Evolutionary conservation across 2,113 vertebrate genomes (phyloP).

Genomic region (Solea senegalensis): DNA sequence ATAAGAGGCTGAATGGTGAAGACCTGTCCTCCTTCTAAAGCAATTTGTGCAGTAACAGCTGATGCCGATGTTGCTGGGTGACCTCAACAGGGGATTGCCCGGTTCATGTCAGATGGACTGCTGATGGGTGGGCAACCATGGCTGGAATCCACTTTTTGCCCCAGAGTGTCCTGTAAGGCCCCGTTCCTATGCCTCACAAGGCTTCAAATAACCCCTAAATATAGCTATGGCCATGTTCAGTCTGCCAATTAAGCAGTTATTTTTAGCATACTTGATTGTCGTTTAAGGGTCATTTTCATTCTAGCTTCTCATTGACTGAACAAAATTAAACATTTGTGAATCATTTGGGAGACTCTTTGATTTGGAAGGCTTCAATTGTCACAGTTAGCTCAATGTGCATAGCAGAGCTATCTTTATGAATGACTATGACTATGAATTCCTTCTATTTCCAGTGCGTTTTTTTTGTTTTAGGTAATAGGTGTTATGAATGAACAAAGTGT

Average conservation of each 20-base stretch:
- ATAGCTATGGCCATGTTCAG: conserved; percentile 56
- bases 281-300: conserved; percentile 62
- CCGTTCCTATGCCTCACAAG: conserved; percentile 38
- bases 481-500: conserved; percentile 41
- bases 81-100: conserved; percentile 56
- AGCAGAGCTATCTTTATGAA: conserved; percentile 37
- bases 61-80: conserved; percentile 59
- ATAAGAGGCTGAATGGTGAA: conserved; percentile 28
- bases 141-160: conserved; percentile 55
- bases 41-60: conserved; percentile 71
- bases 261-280: conserved; percentile 65
- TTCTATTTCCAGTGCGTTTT: conserved; percentile 40
- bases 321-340: conserved; percentile 39
- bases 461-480: conserved; percentile 23
- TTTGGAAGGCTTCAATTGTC: background rate
- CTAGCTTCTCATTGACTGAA: conserved; percentile 33
- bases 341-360: conserved; percentile 38
- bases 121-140: conserved; percentile 48
- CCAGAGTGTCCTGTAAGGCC: conserved; percentile 41
- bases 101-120: conserved; percentile 35
- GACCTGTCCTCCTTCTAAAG: conserved; percentile 56
- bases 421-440: background rate
- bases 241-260: conserved; percentile 70
- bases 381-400: background rate
- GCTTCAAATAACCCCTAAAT: conserved; percentile 76